Evolutionary conservation across 2,888 invertebrate species (phyloP), one percentile per base, ranked within the genome.

Genomic region (Philopedon plagiatum): DNA sequence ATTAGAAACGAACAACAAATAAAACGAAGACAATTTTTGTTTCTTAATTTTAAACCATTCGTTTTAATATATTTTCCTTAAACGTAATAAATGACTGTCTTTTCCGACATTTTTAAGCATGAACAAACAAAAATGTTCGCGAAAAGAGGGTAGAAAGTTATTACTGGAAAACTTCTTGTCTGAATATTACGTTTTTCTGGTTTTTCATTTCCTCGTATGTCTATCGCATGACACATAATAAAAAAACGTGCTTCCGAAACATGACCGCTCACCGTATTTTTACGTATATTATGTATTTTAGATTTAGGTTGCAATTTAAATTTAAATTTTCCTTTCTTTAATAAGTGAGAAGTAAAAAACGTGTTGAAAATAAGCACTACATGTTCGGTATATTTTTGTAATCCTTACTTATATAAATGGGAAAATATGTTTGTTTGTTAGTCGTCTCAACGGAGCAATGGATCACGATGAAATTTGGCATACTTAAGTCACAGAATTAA

Each of bases 101-200:
- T 15, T 54, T 15, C 51, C 15, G 15, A 29, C 51, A 15, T 51
- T 26, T 26, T 26, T 23, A 54, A 54, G 29, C 15, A 29, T 13
- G 51, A 54, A 54, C 23, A 29, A 54, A 54, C 15, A 54, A 29
- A 29, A 54, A 26, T 29, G 29, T 29, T 54, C 0, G 15, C 18
- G 11, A 32, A 15, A 54, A 54, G 29, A 54, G 51, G 51, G 29
- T 29, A 29, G 15, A 29, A 54, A 32, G 15, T 54, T 54, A 54
- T 54, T 54, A 54, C 51, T 29, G 51, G 15, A 54, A 54, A 54
- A 49, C 26, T 21, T 26, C 49, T 54, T 54, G 29, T 54, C 51
- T 29, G 29, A 15, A 54, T 54, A 29, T 54, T 29, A 18, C 9
- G 29, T 54, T 54, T 23, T 29, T 29, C 49, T 29, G 26, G 51